Evolutionary conservation across 2,113 vertebrate species (phyloP).

Genomic region (Chionodraco myersi): DNA sequence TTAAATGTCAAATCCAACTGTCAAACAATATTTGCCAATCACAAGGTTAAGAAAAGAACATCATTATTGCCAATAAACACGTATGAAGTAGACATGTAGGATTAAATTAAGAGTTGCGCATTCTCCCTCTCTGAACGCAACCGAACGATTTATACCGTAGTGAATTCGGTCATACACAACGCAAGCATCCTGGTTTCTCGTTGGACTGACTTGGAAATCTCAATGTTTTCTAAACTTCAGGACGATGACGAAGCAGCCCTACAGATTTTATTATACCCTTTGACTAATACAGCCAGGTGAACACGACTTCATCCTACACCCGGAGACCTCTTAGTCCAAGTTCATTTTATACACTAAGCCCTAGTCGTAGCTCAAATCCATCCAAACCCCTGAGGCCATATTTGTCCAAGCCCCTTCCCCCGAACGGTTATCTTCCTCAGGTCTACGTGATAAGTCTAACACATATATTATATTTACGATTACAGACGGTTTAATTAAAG

Average conservation of each 20-base stretch:
- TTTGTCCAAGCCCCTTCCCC: background rate
- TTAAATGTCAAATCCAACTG: no score
- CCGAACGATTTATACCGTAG: no score
- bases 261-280: background rate
- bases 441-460: background rate
- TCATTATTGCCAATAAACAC: background rate
- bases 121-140: background rate
- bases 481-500: constrained; percentile 38
- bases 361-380: constrained; percentile 74
- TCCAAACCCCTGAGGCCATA: constrained; percentile 70
- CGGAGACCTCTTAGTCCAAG: background rate
- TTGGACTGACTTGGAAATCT: background rate
- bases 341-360: background rate
- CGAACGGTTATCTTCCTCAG: background rate
- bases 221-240: background rate
- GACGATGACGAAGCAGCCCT: background rate
- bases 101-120: background rate
- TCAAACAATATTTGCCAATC: background rate
- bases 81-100: background rate
- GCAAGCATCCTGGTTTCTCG: background rate
- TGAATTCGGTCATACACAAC: background rate
- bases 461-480: constrained; percentile 70
- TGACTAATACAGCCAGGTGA: background rate
- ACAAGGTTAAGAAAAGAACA: background rate
- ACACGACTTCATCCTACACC: background rate